Evolutionary conservation across 2,888 invertebrate species (phyloP).

Genomic region (Andrena trimmerana): DNA sequence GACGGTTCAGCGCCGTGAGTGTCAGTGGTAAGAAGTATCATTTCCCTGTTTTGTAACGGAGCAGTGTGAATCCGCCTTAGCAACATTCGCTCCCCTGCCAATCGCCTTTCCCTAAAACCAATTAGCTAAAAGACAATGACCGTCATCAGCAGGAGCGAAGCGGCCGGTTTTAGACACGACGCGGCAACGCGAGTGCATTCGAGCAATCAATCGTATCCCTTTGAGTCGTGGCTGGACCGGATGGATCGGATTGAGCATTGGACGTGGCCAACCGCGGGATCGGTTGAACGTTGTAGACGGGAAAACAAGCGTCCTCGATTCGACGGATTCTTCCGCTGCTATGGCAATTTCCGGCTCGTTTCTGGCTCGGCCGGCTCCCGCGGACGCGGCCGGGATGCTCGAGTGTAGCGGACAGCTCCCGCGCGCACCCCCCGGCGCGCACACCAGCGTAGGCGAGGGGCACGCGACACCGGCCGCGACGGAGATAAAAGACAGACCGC

Average conservation of each 20-base stretch:
- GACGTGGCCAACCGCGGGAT: slow-evolving; percentile 59
- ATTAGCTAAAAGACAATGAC: slow-evolving; percentile 13
- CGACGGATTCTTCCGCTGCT: slow-evolving; percentile 69
- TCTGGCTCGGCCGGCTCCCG: slow-evolving; percentile 43
- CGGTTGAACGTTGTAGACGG: slow-evolving; percentile 62
- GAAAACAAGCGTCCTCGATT: slow-evolving; percentile 70
- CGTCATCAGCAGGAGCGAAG: background rate
- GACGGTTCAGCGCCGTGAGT: too few relatives aligned
- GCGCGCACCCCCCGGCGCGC: background rate
- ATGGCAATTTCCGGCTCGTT: slow-evolving; percentile 67
- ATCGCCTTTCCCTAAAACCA: background rate
- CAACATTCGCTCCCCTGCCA: too few relatives aligned
- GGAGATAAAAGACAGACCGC: slow-evolving; percentile 69
- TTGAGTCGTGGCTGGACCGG: slow-evolving; percentile 59
- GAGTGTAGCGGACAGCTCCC: slow-evolving; percentile 6
- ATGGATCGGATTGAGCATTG: slow-evolving; percentile 69
- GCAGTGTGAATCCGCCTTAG: too few relatives aligned
- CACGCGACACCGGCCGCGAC: slow-evolving; percentile 15
- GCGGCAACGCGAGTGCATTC: slow-evolving; percentile 31
- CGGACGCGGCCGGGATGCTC: slow-evolving; percentile 28
- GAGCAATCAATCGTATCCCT: slow-evolving; percentile 53
- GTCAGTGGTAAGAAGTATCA: too few relatives aligned
- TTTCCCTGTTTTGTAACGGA: too few relatives aligned
- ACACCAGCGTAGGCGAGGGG: background rate
- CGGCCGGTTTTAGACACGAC: slow-evolving; percentile 2